Percentiles rank a stretch among this genome's conserved stretches.
These are phyloP conservation scores for Limonius californicus DNA, from an alignment of 1,140 invertebrate genomes.

Conservation along the genomic window DNA sequence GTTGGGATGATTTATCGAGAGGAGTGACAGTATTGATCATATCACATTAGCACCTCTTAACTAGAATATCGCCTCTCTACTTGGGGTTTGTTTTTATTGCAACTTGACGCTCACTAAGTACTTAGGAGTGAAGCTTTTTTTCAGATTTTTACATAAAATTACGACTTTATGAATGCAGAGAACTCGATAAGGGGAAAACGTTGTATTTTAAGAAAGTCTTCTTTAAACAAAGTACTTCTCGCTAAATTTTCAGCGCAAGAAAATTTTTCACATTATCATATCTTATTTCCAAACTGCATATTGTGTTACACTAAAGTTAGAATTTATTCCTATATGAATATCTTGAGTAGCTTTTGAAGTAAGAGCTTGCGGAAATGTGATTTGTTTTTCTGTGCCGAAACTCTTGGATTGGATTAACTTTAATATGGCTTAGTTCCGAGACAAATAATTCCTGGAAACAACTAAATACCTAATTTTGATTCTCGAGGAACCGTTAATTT, in stretches of 20 bases:
- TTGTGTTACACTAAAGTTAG: background rate
- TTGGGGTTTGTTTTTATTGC: background rate
- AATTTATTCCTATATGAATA: conserved; percentile 2
- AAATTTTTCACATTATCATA: background rate
- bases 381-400: too few species aligned
- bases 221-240: background rate
- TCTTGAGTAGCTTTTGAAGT: background rate
- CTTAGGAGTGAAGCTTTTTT: conserved; percentile 1
- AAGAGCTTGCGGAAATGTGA: too few species aligned
- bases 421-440: too few species aligned
- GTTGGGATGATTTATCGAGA: conserved; percentile 16
- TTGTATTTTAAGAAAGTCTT: too few species aligned
- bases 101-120: background rate
- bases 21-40: conserved; percentile 17
- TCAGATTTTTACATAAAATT: background rate
- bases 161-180: background rate
- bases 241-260: too few species aligned
- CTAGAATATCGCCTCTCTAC: conserved; percentile 2
- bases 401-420: too few species aligned
- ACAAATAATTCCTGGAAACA: too few species aligned
- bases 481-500: background rate
- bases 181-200: too few species aligned
- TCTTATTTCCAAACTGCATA: conserved; percentile 1
- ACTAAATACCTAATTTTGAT: background rate
- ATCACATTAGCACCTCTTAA: conserved; percentile 13